Conservation (phyloP, 2,113 vertebrate species). For the Gallinago paraguaiae region DNA sequence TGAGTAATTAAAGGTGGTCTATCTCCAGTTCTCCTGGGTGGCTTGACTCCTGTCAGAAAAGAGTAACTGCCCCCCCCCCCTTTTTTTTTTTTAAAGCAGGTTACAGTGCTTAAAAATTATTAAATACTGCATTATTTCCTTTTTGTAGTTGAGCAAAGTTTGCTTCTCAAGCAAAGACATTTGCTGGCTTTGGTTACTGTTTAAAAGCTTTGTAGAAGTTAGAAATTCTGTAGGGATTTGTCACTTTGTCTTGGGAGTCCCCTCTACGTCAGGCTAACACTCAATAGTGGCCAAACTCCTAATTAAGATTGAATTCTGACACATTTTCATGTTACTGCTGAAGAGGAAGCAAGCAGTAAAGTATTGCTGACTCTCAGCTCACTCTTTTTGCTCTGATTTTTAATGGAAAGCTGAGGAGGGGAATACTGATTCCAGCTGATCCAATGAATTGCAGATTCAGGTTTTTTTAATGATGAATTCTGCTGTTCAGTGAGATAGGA, state of each 20-base stretch:
- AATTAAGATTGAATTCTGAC: neutral
- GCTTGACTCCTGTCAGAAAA: neutral
- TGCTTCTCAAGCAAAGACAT: neutral
- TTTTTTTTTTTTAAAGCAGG: neutral
- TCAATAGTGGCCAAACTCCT: neutral
- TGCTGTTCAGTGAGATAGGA: neutral
- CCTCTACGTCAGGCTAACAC: neutral
- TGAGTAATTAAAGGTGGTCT: neutral
- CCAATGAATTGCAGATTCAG: neutral
- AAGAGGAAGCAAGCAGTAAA: neutral
- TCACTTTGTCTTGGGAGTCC: neutral
- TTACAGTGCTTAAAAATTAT: neutral
- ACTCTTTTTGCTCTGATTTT: neutral
- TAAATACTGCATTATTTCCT: neutral
- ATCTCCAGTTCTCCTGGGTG: neutral
- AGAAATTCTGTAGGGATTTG: neutral
- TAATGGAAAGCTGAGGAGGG: neutral
- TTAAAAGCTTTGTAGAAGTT: neutral
- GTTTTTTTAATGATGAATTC: constrained; percentile 33
- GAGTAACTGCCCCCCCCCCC: neutral
- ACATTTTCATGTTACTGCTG: neutral
- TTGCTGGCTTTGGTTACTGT: neutral
- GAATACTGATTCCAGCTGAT: neutral
- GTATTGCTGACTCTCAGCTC: neutral
- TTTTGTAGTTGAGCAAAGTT: neutral